Conservation (phyloP, 2,113 vertebrate genomes). For the Melanostigma gelatinosum region DNA sequence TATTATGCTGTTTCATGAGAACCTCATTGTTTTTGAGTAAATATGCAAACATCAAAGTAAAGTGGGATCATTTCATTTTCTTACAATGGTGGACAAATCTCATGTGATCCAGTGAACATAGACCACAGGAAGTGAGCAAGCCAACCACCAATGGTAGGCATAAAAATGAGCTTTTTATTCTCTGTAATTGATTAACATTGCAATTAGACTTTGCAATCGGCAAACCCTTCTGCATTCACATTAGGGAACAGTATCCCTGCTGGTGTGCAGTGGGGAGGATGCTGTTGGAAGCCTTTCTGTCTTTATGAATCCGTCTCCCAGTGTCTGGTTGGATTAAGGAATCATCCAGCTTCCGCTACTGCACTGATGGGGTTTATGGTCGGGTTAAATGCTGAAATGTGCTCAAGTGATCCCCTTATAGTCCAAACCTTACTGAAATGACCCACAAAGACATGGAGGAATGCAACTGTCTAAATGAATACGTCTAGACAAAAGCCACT, state of each 20-base stretch:
- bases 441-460: slow-evolving; percentile 59
- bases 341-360: slow-evolving; percentile 62
- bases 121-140: slow-evolving; percentile 51
- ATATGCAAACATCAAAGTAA: slow-evolving; percentile 57
- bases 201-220: slow-evolving; percentile 74
- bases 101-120: slow-evolving; percentile 50
- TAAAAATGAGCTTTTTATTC: slow-evolving; percentile 70
- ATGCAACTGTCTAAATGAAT: slow-evolving; percentile 52
- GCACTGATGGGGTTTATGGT: slow-evolving; percentile 71
- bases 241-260: slow-evolving; percentile 59
- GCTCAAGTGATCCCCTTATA: slow-evolving; percentile 67
- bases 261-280: slow-evolving; percentile 60
- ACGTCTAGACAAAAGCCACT: slow-evolving; percentile 40
- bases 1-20: slow-evolving; percentile 15
- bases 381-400: slow-evolving; percentile 74
- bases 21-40: slow-evolving; percentile 34
- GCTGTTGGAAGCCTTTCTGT: slow-evolving; percentile 62
- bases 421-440: slow-evolving; percentile 62
- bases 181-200: slow-evolving; percentile 79
- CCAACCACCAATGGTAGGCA: slow-evolving; percentile 47
- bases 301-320: slow-evolving; percentile 66
- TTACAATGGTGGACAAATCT: slow-evolving; percentile 34
- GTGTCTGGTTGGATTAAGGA: slow-evolving; percentile 75
- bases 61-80: slow-evolving; percentile 56
- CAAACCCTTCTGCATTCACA: slow-evolving; percentile 63